Evolutionary conservation across 1,140 invertebrate species (phyloP), one percentile per base, ranked within the genome.

Genomic region (Tetraneura akinire): DNA sequence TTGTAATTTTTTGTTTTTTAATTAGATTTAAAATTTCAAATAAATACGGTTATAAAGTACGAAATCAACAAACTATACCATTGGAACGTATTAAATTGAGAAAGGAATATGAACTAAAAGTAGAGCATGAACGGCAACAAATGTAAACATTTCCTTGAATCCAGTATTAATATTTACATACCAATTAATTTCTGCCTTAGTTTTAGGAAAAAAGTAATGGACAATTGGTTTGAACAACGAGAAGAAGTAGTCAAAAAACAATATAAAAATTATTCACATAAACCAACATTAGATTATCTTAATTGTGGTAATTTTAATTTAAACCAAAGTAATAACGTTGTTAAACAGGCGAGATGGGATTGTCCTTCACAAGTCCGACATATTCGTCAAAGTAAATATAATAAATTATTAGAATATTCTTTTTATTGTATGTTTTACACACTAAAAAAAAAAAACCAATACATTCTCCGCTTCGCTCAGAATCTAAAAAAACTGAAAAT

Each of bases 21-120:
- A 51, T 47, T 37, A 78, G 74, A 21, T 78, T 14, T 45, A 45
- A 13, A 60, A 8, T 62, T 45, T 57, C 53, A 18, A 60, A 78
- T 57, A 55, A 57, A 62, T 49, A 57, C 16, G 11, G 26, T 16
- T 47, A 76, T 47, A 78, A 78, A 78, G 21, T 57, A 26, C 32
- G 21, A 26, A 51, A 29, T 57, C 55, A 23, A 47, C 53, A 18
- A 29, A 23, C 55, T 62, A 1, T 23, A 57, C 45, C 18, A 23
- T n/a, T 62, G 11, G 23, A 62, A 10, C 74, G 74, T 60, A 60
- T 26, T 1, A 47, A 78, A 47, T 57, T 29, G 1, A 60, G 74
- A 78, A 78, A 78, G 47, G 55, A 78, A 45, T 62, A 62, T 62
- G 13, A 62, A 60, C 16, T 23, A 29, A 78, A 78, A 78, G n/a